These are phyloP conservation scores for Netelia inedita DNA, from an alignment of 2,888 invertebrate genomes.

Conservation along the genomic window DNA sequence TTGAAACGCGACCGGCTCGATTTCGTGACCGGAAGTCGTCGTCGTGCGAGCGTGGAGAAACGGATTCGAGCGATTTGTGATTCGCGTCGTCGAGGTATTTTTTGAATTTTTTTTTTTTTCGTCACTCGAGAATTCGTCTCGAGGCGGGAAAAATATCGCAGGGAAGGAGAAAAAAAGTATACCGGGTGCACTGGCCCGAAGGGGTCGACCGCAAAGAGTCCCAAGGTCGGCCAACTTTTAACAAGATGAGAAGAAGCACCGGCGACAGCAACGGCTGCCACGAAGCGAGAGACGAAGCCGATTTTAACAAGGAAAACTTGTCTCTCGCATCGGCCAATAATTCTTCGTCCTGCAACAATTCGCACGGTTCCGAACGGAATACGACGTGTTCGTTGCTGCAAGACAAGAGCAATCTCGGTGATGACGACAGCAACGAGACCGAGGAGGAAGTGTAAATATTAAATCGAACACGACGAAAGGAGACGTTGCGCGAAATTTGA, in stretches of 20 bases:
- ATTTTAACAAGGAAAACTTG: conserved; percentile 66
- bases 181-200: conserved; percentile 55
- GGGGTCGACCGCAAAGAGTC: conserved; percentile 69
- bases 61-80: too few species aligned
- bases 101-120: too few species aligned
- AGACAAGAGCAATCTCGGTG: conserved; percentile 33
- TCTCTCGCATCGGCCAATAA: conserved; percentile 58
- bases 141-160: background rate
- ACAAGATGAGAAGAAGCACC: conserved; percentile 69
- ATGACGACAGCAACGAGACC: conserved; percentile 49
- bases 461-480: background rate
- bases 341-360: conserved; percentile 56
- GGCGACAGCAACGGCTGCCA: conserved; percentile 25
- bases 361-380: conserved; percentile 30
- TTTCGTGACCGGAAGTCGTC: too few species aligned
- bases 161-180: conserved; percentile 32
- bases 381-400: conserved; percentile 6
- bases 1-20: conserved; percentile 3
- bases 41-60: too few species aligned
- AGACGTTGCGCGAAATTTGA: background rate
- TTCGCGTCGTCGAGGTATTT: too few species aligned
- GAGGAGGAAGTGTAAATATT: conserved; percentile 75
- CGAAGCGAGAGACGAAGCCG: conserved; percentile 28
- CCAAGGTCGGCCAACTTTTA: conserved; percentile 76
- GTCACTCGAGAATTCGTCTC: background rate